phyloP scores from a whole-genome alignment of 2,888 invertebrate species.

The Phalera bucephala region DNA sequence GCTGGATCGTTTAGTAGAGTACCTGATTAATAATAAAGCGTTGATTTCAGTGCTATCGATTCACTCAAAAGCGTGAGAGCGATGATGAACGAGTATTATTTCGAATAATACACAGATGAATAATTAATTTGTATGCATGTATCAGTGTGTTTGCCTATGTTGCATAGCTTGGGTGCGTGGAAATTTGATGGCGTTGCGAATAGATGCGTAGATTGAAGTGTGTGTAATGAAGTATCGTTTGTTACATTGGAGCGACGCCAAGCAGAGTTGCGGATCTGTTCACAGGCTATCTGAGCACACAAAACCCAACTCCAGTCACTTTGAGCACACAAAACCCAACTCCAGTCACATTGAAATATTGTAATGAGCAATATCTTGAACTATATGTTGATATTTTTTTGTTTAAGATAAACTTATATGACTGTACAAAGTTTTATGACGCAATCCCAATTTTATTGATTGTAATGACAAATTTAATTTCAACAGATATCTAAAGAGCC shows the following conservation, averaged over 20 bases:
- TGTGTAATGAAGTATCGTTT: slow-evolving; percentile 21
- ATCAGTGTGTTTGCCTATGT: neutral
- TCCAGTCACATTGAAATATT: slow-evolving; percentile 36
- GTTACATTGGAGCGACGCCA: slow-evolving; percentile 39
- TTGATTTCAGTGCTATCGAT: slow-evolving; percentile 35
- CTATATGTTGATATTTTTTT: no score
- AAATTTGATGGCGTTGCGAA: slow-evolving; percentile 14
- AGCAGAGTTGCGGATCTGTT: slow-evolving; percentile 26
- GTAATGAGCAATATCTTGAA: slow-evolving; percentile 35
- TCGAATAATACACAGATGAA: neutral
- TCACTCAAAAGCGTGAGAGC: slow-evolving; percentile 19
- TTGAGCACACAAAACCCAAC: slow-evolving; percentile 37
- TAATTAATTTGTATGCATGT: neutral
- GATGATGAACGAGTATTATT: neutral
- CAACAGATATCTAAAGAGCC: no score
- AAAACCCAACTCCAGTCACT: no score
- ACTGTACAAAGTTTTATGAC: no score
- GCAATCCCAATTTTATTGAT: no score
- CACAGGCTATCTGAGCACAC: slow-evolving; percentile 36
- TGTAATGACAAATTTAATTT: no score
- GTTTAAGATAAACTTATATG: no score
- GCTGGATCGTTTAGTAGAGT: slow-evolving; percentile 14
- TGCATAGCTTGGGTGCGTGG: slow-evolving; percentile 13
- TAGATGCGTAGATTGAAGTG: slow-evolving; percentile 29
- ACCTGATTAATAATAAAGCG: slow-evolving; percentile 12